Evolutionary conservation across 2,113 vertebrate species (phyloP).

Genomic region (Hippocampus barbouri): DNA sequence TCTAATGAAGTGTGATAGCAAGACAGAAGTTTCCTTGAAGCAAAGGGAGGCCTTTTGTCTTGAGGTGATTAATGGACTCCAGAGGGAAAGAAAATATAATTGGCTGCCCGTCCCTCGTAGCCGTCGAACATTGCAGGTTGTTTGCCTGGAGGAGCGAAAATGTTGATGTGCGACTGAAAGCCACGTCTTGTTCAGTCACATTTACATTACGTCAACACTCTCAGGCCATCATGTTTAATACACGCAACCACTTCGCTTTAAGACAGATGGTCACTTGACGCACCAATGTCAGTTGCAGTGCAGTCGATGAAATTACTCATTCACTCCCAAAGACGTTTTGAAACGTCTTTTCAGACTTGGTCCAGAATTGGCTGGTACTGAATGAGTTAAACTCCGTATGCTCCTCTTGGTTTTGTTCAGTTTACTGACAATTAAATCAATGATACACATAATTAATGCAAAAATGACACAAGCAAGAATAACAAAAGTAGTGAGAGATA

Average conservation of each 20-base stretch:
- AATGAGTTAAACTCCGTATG: no score
- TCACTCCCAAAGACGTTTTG: no score
- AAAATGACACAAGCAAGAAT: no score
- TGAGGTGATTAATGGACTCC: slow-evolving; percentile 80
- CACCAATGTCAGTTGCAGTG: no score
- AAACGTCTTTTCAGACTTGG: no score
- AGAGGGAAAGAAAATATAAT: slow-evolving; percentile 74
- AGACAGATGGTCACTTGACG: no score
- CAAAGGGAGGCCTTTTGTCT: slow-evolving; percentile 68
- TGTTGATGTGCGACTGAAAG: slow-evolving; percentile 3
- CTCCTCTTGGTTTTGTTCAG: no score
- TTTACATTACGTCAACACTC: not conserved
- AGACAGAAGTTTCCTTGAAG: slow-evolving; percentile 63
- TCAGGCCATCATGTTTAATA: not conserved
- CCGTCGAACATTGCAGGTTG: slow-evolving; percentile 31
- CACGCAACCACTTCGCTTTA: not conserved
- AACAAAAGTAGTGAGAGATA: no score
- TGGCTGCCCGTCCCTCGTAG: slow-evolving; percentile 61
- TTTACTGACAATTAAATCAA: no score
- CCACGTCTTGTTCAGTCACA: slow-evolving; percentile 9
- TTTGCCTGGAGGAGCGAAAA: slow-evolving; percentile 23
- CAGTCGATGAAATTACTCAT: no score
- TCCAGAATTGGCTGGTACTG: no score
- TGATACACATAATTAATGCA: no score
- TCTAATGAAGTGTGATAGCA: slow-evolving; percentile 79